Evolutionary conservation across 2,113 vertebrate genomes (phyloP).

Genomic region (Eonycteris spelaea): DNA sequence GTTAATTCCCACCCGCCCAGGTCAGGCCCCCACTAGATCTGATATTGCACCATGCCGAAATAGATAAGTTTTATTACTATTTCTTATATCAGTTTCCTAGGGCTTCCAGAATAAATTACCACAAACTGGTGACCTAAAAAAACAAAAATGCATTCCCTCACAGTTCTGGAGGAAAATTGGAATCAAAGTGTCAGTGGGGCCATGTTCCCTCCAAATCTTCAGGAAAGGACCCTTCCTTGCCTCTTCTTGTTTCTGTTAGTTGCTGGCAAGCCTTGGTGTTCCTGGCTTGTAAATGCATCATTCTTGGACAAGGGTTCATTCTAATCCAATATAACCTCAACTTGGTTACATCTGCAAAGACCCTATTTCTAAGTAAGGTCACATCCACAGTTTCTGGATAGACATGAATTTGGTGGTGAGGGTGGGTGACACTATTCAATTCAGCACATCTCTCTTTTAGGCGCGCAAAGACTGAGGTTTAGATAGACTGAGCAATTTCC

Average conservation of each 20-base stretch:
- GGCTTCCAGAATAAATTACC: not conserved
- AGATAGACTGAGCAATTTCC: not conserved
- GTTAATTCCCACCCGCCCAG: not conserved
- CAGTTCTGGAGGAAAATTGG: not conserved
- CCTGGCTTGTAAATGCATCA: not conserved
- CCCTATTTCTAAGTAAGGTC: not conserved
- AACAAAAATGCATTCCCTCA: not conserved
- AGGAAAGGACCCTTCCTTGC: not conserved
- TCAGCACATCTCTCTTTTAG: not conserved
- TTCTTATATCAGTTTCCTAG: not conserved
- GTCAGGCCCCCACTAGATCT: not conserved
- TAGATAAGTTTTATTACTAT: not conserved
- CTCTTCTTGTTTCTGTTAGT: not conserved
- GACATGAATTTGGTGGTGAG: not conserved
- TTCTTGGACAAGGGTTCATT: not conserved
- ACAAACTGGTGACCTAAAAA: not conserved
- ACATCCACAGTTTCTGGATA: not conserved
- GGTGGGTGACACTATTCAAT: not conserved
- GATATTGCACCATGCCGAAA: not conserved
- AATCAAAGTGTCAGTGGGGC: not conserved
- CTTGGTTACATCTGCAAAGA: not conserved
- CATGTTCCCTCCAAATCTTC: not conserved
- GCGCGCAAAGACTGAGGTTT: not conserved
- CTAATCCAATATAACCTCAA: not conserved
- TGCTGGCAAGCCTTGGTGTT: not conserved